These are phyloP conservation scores for Imbricaverruca yamaguchii DNA, from an alignment of 2,888 invertebrate genomes.

Conservation along the genomic window DNA sequence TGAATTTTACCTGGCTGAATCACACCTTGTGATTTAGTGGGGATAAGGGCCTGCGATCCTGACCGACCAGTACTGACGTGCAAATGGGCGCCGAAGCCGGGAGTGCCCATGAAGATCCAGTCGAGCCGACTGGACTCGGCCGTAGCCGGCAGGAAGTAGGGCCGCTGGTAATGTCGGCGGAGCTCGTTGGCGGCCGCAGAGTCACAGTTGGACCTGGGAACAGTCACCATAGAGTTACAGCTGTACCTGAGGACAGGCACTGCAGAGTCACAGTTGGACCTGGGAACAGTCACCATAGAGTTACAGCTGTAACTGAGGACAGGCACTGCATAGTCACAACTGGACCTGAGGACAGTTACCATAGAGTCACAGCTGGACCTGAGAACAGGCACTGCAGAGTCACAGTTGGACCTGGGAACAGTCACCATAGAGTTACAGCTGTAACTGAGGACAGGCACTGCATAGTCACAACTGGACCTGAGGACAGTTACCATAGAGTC, in stretches of 20 bases:
- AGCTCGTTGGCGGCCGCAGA: conserved; percentile 67
- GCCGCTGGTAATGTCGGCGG: conserved; percentile 67
- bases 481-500: neutral
- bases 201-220: conserved; percentile 82
- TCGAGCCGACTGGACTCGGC: conserved; percentile 85
- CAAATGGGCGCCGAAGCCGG: conserved; percentile 90
- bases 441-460: no score
- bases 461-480: neutral
- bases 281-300: neutral
- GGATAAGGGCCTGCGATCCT: no score
- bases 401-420: conserved; percentile 79
- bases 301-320: no score
- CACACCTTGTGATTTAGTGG: no score
- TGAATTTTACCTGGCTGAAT: no score
- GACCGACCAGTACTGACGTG: conserved; percentile 57
- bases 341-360: no score
- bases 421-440: neutral
- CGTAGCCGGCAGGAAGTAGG: conserved; percentile 78
- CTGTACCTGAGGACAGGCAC: no score
- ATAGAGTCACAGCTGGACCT: no score
- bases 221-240: neutral
- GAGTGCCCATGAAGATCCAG: conserved; percentile 96
- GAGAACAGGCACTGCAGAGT: conserved; percentile 51
- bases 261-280: neutral
- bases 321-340: no score